phyloP scores from a whole-genome alignment of 2,888 invertebrate species.

The Drosophila siamana region DNA sequence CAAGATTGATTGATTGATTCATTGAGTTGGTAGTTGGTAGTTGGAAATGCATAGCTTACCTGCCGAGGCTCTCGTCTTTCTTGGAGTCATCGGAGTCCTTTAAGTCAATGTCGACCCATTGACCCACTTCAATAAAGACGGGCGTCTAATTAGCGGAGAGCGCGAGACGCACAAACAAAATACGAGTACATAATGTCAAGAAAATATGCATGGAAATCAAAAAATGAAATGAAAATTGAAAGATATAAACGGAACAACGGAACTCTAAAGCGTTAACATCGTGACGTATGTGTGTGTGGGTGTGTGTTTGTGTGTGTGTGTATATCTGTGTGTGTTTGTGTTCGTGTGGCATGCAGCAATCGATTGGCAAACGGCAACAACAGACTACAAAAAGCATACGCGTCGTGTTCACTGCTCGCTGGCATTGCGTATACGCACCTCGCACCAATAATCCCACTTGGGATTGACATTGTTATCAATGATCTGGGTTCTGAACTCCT shows the following conservation, averaged over 20 bases:
- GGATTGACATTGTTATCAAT: constrained; percentile 98
- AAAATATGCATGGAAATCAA: constrained; percentile 63
- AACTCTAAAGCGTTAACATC: constrained; percentile 49
- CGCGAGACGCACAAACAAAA: constrained; percentile 58
- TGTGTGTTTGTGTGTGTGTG: constrained; percentile 15
- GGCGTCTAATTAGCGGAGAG: constrained; percentile 76
- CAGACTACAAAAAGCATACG: constrained; percentile 47
- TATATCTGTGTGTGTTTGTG: too few relatives aligned
- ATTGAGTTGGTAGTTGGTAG: neutral
- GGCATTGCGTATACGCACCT: constrained; percentile 88
- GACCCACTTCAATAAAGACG: constrained; percentile 85
- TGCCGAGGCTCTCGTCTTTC: constrained; percentile 96
- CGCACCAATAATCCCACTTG: constrained; percentile 98
- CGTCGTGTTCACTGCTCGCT: constrained; percentile 10
- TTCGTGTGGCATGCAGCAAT: constrained; percentile 68
- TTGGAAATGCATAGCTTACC: constrained; percentile 87
- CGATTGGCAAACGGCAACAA: constrained; percentile 57
- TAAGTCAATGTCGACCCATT: constrained; percentile 88
- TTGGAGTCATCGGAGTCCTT: constrained; percentile 96
- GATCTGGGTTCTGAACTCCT: constrained; percentile 96
- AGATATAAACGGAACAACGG: constrained; percentile 36
- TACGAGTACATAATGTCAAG: constrained; percentile 65
- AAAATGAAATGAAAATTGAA: constrained; percentile 52
- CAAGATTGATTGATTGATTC: constrained; percentile 8
- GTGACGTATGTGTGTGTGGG: constrained; percentile 15